Conservation (phyloP, 1,140 invertebrate genomes). For the Eulimnadia texana region DNA sequence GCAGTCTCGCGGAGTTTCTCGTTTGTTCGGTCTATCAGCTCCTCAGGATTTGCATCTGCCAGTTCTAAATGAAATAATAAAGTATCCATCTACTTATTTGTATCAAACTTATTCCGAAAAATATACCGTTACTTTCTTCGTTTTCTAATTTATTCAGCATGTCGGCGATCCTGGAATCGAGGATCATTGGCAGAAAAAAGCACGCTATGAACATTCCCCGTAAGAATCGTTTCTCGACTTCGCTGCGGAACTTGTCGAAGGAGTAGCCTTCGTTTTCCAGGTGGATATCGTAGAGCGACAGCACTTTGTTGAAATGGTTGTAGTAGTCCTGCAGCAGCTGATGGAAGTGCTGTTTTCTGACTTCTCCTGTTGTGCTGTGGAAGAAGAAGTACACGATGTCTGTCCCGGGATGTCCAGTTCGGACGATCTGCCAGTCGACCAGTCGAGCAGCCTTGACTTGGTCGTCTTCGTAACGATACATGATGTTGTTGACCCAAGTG, state of each 20-base stretch:
- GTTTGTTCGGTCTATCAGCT: background rate
- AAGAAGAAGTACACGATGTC: constrained; percentile 16
- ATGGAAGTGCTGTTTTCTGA: background rate
- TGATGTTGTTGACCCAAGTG: constrained; percentile 16
- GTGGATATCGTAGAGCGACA: background rate
- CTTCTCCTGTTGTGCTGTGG: background rate
- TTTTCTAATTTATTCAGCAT: background rate
- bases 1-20: background rate
- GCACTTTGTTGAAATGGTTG: background rate
- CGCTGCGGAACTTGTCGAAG: background rate
- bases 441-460: background rate
- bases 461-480: constrained; percentile 12
- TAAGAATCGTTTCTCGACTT: constrained; percentile 1
- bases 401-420: constrained; percentile 13
- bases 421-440: constrained; percentile 12
- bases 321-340: constrained; percentile 11
- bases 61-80: background rate
- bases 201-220: background rate
- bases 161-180: background rate
- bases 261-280: background rate
- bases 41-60: background rate
- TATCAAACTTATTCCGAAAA: background rate
- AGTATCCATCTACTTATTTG: background rate
- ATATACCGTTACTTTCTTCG: background rate
- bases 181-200: background rate